These are phyloP conservation scores for Parnassius glacialis DNA, from an alignment of 2,888 invertebrate genomes.

Conservation along the genomic window DNA sequence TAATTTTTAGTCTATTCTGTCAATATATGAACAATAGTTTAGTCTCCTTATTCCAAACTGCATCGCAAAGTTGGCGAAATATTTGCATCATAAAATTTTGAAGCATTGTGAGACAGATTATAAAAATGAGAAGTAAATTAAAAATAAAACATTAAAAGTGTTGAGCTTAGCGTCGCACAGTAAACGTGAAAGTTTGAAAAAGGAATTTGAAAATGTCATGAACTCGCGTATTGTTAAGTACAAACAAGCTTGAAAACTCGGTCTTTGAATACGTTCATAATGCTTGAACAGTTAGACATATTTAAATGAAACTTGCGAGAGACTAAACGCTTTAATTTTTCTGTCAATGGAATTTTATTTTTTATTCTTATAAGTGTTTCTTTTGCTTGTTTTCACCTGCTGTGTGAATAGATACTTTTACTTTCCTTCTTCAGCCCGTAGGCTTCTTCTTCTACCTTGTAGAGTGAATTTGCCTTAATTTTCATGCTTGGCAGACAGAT, in stretches of 20 bases:
- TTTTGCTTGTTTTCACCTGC: no score
- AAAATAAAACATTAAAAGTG: conserved; percentile 15
- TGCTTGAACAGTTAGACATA: conserved; percentile 12
- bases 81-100: background rate
- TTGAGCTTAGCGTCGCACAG: conserved; percentile 2
- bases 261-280: conserved; percentile 13
- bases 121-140: conserved; percentile 8
- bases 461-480: no score
- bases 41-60: no score
- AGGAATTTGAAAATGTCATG: conserved; percentile 22
- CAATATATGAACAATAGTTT: no score
- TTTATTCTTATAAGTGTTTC: background rate
- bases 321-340: background rate
- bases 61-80: no score
- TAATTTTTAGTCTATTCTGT: no score
- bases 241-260: conserved; percentile 23
- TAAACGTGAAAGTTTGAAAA: conserved; percentile 19
- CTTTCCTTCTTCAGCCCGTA: no score
- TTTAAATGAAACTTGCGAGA: conserved; percentile 16
- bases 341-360: no score
- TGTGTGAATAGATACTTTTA: no score
- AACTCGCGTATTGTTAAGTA: conserved; percentile 20
- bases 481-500: no score
- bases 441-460: no score
- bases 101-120: background rate